Evolutionary conservation across 2,797 vertebrate genomes (phyloP).

Genomic region (Petrocephalus sullivani): DNA sequence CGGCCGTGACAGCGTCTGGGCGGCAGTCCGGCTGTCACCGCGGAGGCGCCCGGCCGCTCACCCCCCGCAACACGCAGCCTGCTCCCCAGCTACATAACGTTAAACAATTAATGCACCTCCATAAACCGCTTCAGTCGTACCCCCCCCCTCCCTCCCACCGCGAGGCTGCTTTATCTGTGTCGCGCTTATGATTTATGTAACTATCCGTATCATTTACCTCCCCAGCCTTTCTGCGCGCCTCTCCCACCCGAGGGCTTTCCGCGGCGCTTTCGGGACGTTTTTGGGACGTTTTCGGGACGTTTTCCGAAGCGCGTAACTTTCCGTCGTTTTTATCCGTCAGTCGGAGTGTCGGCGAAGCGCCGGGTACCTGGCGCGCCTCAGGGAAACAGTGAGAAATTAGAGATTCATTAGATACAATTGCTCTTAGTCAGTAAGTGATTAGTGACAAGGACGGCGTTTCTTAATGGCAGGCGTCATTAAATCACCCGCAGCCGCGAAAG

Average conservation of each 20-base stretch:
- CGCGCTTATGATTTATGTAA: constrained; percentile 1
- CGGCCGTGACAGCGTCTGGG: constrained; percentile 38
- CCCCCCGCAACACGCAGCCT: neutral
- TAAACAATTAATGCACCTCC: neutral
- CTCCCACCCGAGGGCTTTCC: no score
- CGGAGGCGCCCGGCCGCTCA: neutral
- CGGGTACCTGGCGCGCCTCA: neutral
- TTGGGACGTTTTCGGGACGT: neutral
- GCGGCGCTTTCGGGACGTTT: no score
- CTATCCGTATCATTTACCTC: neutral
- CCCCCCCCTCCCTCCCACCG: no score
- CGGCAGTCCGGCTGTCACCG: neutral
- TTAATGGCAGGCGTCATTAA: neutral
- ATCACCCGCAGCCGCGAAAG: neutral
- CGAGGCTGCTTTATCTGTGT: neutral
- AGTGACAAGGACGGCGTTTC: neutral
- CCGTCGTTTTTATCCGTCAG: neutral
- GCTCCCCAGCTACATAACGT: neutral
- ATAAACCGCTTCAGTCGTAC: neutral
- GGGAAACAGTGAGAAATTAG: neutral
- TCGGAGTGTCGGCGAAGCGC: neutral
- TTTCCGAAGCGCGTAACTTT: neutral
- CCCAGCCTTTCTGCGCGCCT: no score
- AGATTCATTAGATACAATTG: neutral
- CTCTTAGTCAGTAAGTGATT: neutral